These are phyloP conservation scores for Poecilia wingei DNA, from an alignment of 2,797 vertebrate species.

Conservation along the genomic window DNA sequence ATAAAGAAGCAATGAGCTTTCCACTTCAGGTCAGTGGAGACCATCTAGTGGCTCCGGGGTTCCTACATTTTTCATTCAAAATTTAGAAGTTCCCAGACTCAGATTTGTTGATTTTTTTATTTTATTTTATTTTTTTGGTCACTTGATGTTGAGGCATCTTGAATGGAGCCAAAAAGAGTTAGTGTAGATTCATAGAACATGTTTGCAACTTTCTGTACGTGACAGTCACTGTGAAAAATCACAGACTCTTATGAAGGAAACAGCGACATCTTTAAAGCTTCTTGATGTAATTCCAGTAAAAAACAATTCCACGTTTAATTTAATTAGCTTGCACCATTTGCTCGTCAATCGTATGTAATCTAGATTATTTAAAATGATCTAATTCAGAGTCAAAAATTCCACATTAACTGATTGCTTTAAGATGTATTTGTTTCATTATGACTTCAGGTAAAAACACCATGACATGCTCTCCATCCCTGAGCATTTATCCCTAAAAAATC, in stretches of 20 bases:
- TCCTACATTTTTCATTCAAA: neutral
- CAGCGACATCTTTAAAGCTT: neutral
- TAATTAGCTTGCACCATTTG: neutral
- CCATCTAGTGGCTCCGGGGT: neutral
- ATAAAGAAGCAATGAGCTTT: slow-evolving; percentile 28
- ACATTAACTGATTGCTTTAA: neutral
- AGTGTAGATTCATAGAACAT: neutral
- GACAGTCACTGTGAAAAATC: neutral
- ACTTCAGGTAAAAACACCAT: neutral
- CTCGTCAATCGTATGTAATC: neutral
- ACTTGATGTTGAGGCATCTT: neutral
- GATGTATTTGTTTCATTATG: neutral
- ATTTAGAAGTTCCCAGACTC: neutral
- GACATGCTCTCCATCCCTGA: neutral
- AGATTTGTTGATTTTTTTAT: neutral
- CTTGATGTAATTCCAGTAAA: neutral
- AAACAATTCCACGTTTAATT: neutral
- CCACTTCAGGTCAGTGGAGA: slow-evolving; percentile 49
- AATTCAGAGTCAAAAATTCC: neutral
- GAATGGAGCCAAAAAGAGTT: neutral
- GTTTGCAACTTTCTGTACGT: neutral
- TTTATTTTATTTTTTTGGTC: neutral
- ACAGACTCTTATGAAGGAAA: neutral
- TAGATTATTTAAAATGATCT: neutral
- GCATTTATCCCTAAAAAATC: neutral